Base-by-base conservation (phyloP, 2,113 vertebrate species). In the Dendropsophus ebraccatus region DNA sequence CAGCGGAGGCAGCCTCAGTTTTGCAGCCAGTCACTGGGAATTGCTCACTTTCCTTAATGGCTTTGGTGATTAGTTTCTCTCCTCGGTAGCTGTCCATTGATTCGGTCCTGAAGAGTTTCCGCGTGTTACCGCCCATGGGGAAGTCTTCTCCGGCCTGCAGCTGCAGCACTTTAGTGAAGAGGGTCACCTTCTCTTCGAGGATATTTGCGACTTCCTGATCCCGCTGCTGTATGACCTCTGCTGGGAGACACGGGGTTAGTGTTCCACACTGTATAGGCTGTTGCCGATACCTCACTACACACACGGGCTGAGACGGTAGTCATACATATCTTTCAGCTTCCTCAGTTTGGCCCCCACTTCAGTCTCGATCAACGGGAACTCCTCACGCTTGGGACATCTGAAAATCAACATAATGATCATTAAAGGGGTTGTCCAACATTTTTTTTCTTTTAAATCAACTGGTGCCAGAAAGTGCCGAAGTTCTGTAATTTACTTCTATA, bases 291-390 rank as follows among this genome's bases (percentile, higher is more conserved):
- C n/a, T n/a, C n/a, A n/a, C n/a, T n/a, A n/a, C n/a, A 37, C 2
- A 69, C 32, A 1, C 13, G 32, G 13, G 50, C 4, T 19, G 28
- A 35, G 16, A 41, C 28, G 52, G n/a, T n/a, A n/a, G 50, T 54
- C 16, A 21, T 16, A 21, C 13, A 0, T 69, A 97, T 97, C 96
- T 94, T 95, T 96, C 60, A 98, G 93, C 89, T 96, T 94, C 75
- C 97, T 89, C 23, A 97, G 83, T 69, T 95, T 95, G 5, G 96
- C 96, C 70, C 97, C 96, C 0, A 95, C 90, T 89, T 97, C 96
- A 0, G 96, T 96, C 93, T 98, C 96, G 13, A 98, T 97, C 30
- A 97, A 90, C 1, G 96, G 97, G 45, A 97, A 98, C 78, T 97
- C 96, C 72, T 96, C 95, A 83, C 94, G 91, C 16, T 96, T 95